These are phyloP conservation scores for Cepaea nemoralis DNA, from an alignment of 1,140 invertebrate species.

Conservation along the genomic window DNA sequence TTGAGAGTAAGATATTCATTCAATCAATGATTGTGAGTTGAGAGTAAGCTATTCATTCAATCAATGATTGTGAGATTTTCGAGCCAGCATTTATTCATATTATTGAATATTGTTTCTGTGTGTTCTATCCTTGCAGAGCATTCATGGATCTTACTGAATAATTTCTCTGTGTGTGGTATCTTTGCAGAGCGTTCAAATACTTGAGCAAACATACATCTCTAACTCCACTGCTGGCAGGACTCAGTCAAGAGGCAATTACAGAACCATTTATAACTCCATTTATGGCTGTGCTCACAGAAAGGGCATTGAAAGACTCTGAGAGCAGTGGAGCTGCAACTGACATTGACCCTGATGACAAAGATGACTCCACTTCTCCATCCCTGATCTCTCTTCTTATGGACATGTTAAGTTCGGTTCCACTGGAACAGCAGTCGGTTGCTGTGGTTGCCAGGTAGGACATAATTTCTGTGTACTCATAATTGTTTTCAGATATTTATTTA, in stretches of 20 bases:
- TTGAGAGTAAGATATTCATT: too few species aligned
- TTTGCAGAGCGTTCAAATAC: slow-evolving; percentile 29
- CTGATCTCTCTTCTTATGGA: slow-evolving; percentile 29
- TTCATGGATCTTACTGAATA: too few species aligned
- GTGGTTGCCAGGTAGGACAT: slow-evolving; percentile 15
- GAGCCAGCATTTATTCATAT: too few species aligned
- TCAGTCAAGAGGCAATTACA: background rate
- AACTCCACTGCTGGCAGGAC: background rate
- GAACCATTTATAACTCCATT: slow-evolving; percentile 36
- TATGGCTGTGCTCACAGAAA: background rate
- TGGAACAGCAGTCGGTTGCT: slow-evolving; percentile 4
- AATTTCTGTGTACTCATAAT: too few species aligned
- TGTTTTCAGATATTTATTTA: too few species aligned
- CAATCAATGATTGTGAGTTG: too few species aligned
- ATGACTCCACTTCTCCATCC: background rate
- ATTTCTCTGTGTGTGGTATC: too few species aligned
- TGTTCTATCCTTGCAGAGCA: too few species aligned
- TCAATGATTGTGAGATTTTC: too few species aligned
- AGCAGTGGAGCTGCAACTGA: background rate
- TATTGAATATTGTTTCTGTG: too few species aligned
- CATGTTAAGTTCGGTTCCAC: background rate
- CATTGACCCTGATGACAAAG: slow-evolving; percentile 31
- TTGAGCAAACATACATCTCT: slow-evolving; percentile 19
- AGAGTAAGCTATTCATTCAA: too few species aligned
- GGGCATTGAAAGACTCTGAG: background rate